Evolutionary conservation across 2,797 vertebrate genomes (phyloP), one percentile per base, ranked within the genome.

Genomic region (Aphelocoma californica): DNA sequence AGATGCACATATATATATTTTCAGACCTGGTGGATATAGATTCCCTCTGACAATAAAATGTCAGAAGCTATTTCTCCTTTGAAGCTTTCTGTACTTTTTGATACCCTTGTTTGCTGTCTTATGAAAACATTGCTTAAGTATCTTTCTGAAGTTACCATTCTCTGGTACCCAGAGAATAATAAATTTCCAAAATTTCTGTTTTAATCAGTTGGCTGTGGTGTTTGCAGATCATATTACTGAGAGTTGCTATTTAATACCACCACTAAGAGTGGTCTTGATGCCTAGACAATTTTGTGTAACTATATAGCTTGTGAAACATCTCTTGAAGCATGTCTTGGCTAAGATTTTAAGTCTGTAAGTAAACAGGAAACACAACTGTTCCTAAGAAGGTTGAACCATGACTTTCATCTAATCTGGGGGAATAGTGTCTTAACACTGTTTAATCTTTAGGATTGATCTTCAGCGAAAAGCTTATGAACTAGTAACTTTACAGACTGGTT

Each of bases 341-440:
- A 26, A 69, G 78, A 54, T 57, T 83, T 9, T 64, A 50, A 85
- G 40, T 56, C 38, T 91, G 61, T 73, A 60, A 77, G 71, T 86
- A 92, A 92, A 81, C 50, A 91, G 86, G 90, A 92, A 95, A 87
- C 67, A 88, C 38, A 75, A 34, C 84, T 85, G 69, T 78, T 92
- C 79, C 62, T 84, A 57, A 82, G 83, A 90, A 77, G 67, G 29
- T 56, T 93, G 74, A 95, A 73, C 71, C 40, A 29, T 66, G 81
- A 82, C 78, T 48, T 56, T 86, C 6, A 7, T 79, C 40, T 91
- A 62, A 66, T 62, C 34, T 65, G 29, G 26, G 32, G 32, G 36
- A 81, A 54, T 42, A 82, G 40, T 28, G 20, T 89, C 7, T 86
- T 78, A 78, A 60, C 48, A 71, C 29, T 78, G 48, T 65, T 82